phyloP scores from a whole-genome alignment of 2,888 invertebrate species.

The Octodonta nipae region DNA sequence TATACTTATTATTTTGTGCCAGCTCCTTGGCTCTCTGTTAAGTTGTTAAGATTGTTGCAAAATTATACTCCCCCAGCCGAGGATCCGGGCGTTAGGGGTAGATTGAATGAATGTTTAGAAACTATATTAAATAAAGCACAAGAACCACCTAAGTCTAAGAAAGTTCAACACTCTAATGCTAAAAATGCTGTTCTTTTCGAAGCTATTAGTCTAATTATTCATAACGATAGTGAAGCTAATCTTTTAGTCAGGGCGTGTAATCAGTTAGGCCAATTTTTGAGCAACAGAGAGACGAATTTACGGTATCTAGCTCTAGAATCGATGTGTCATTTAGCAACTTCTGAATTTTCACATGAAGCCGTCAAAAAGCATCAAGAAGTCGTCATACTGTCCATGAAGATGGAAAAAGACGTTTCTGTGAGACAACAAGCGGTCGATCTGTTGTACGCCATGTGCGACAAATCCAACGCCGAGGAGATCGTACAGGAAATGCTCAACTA shows the following conservation, averaged over 20 bases:
- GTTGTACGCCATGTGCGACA: constrained; percentile 99
- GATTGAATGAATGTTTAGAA: constrained; percentile 94
- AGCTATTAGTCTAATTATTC: constrained; percentile 98
- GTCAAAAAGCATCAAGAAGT: constrained; percentile 99
- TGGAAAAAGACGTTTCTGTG: constrained; percentile 96
- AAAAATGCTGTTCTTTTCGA: constrained; percentile 99
- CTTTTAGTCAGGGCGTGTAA: constrained; percentile 95
- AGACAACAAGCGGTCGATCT: constrained; percentile 96
- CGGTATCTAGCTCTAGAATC: constrained; percentile 96
- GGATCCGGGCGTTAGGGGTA: constrained; percentile 90
- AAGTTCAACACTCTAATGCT: constrained; percentile 99
- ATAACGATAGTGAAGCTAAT: constrained; percentile 95
- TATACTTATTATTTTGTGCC: constrained; percentile 99
- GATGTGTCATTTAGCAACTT: constrained; percentile 97
- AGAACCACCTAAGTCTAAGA: constrained; percentile 98
- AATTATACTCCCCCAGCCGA: constrained; percentile 96
- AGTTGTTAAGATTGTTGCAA: constrained; percentile 85
- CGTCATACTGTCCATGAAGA: constrained; percentile 96
- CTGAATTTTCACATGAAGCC: constrained; percentile 98
- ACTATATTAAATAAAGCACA: constrained; percentile 97
- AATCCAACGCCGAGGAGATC: constrained; percentile 97
- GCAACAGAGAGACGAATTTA: constrained; percentile 92
- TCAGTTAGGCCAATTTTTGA: constrained; percentile 95
- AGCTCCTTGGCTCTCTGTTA: constrained; percentile 99
- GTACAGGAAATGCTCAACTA: constrained; percentile 99